Base-by-base conservation (phyloP, 2,888 invertebrate species). In the Hirtodrosophila alboralis region DNA sequence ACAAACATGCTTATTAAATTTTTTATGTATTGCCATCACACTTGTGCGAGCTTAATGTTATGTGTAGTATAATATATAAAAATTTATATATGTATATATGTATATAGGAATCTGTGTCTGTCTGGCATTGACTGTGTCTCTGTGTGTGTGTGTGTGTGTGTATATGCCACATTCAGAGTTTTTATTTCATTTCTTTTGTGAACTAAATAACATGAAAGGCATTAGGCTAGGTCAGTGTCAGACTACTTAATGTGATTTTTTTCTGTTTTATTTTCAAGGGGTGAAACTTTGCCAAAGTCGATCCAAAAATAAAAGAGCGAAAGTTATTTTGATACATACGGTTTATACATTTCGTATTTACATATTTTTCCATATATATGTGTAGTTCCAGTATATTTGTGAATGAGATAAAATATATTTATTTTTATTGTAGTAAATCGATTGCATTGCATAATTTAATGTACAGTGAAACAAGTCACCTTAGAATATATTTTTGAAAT, bases 191-290 rank as follows among this genome's bases (percentile, higher is more conserved):
- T 75, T 66, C 63, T 60, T 84, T 69, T 72, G 64, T 73, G 54
- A 51, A 40, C 62, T 63, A 52, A 77, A 56, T 81, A 81, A 84
- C 87, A 69, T 70, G 62, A 77, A 77, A 67, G 67, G 61, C 71
- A 81, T 80, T 86, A 64, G 64, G 79, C 57, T 74, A 80, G 80
- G 80, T 80, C 80, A 86, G 86, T 84, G 87, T 65, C 85, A 64
- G 83, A 77, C 78, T 51, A 67, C 66, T 84, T 81, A 69, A 77
- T 61, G 57, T 38, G 63, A 59, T 61, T 80, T 84, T 80, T 60
- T 48, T 34, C 41, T 65, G 59, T 53, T 62, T 64, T 62, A 47
- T 62, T 71, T 79, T 58, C 51, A 44, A 59, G 30, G 80, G 62
- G 72, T 59, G 57, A 85, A 85, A 84, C 62, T 77, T 80, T 51